Conservation (phyloP, 2,797 vertebrate species). For the Coreius guichenoti region DNA sequence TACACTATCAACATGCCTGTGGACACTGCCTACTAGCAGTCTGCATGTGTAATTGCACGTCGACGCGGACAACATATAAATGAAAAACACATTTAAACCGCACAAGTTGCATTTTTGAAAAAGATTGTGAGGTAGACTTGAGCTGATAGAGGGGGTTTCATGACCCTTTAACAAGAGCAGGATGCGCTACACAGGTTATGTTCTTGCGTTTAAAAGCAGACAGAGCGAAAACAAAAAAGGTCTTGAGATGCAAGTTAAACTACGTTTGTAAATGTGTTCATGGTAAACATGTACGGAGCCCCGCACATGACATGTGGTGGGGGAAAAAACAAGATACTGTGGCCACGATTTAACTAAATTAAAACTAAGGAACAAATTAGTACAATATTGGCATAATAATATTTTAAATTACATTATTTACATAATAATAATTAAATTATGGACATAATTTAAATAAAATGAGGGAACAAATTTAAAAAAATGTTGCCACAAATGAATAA, state of each 20-base stretch:
- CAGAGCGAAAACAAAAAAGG: neutral
- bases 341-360: neutral
- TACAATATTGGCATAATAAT: too few species aligned
- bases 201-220: neutral
- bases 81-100: too few species aligned
- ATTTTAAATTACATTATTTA: too few species aligned
- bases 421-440: too few species aligned
- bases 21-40: too few species aligned
- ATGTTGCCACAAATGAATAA: neutral
- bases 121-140: too few species aligned
- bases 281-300: neutral
- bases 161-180: neutral
- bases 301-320: neutral
- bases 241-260: neutral
- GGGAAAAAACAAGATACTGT: too few species aligned
- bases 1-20: too few species aligned
- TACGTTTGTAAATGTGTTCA: neutral
- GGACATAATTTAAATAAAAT: neutral
- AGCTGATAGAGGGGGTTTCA: too few species aligned
- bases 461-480: neutral
- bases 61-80: too few species aligned
- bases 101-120: too few species aligned
- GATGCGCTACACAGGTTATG: neutral
- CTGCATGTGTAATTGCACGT: too few species aligned
- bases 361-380: neutral